These are phyloP conservation scores for Eupithecia abbreviata DNA, from an alignment of 2,888 invertebrate species.

Conservation along the genomic window DNA sequence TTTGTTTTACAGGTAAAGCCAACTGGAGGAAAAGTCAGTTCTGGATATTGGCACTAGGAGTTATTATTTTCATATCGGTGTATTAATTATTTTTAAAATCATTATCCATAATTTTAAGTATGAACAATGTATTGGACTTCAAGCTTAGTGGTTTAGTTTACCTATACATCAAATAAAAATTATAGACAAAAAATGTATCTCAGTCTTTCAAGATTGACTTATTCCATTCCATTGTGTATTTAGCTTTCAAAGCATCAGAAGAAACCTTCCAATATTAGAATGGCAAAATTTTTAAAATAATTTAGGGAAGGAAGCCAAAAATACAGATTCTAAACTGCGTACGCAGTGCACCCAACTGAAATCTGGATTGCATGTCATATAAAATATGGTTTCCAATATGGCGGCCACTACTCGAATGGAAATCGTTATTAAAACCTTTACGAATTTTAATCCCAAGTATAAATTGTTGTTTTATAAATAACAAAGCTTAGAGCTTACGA, in stretches of 20 bases:
- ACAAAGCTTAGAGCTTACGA: constrained; percentile 60
- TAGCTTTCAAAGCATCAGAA: constrained; percentile 23
- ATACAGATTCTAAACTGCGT: constrained; percentile 16
- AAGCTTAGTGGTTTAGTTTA: constrained; percentile 1
- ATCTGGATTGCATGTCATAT: constrained; percentile 29
- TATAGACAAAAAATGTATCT: not conserved
- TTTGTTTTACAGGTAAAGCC: constrained; percentile 65
- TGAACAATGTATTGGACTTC: constrained; percentile 7
- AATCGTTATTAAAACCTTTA: constrained; percentile 29
- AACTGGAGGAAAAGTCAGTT: constrained; percentile 68
- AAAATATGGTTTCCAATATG: constrained; percentile 37
- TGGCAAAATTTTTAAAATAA: constrained; percentile 14
- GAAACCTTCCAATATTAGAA: constrained; percentile 9
- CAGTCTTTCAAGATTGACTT: not conserved
- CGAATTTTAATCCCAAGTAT: constrained; percentile 34
- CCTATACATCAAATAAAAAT: not conserved
- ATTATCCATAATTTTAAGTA: constrained; percentile 42
- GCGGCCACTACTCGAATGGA: constrained; percentile 30
- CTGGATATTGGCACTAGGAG: constrained; percentile 55
- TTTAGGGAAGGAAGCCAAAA: constrained; percentile 14
- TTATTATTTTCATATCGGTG: constrained; percentile 56
- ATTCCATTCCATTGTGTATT: constrained; percentile 1
- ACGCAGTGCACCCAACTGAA: constrained; percentile 22
- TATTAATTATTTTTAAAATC: constrained; percentile 27
- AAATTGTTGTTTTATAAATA: constrained; percentile 43